Conservation (phyloP, 2,888 invertebrate species). For the Tholera decimalis region DNA sequence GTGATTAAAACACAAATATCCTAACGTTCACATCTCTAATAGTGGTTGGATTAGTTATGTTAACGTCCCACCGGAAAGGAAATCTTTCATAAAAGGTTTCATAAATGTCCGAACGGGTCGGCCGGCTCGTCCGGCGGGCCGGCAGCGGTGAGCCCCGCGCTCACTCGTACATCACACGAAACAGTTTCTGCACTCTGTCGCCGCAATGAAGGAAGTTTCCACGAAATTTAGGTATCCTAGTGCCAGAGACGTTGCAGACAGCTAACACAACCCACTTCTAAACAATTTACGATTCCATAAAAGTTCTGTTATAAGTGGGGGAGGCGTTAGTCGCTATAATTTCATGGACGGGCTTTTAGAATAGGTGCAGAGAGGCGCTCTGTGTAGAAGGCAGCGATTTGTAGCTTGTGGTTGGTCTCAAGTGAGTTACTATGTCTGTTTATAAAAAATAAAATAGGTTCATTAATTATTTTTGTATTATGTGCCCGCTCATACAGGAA, state of each 20-base stretch:
- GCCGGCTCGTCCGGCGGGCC: background rate
- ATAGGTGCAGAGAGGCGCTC: constrained; percentile 41
- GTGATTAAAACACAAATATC: no score
- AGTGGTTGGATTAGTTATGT: no score
- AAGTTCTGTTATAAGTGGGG: constrained; percentile 75
- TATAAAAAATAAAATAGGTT: no score
- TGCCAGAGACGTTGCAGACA: constrained; percentile 59
- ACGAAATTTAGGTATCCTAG: constrained; percentile 64
- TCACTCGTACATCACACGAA: constrained; percentile 41
- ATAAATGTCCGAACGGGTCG: constrained; percentile 5
- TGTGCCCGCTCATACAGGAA: no score
- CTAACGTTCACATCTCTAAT: no score
- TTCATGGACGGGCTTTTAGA: constrained; percentile 68
- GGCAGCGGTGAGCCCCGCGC: background rate
- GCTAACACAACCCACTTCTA: constrained; percentile 71
- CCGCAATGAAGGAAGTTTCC: constrained; percentile 63
- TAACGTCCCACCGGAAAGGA: background rate
- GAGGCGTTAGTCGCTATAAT: constrained; percentile 70
- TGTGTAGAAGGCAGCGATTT: constrained; percentile 44
- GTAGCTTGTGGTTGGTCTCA: constrained; percentile 8
- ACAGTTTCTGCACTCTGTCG: constrained; percentile 56
- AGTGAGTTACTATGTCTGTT: constrained; percentile 6
- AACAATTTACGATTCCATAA: constrained; percentile 77
- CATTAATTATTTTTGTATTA: no score
- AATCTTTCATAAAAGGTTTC: constrained; percentile 3